These are phyloP conservation scores for Calliphora vomitoria DNA, from an alignment of 2,888 invertebrate genomes.

Conservation along the genomic window DNA sequence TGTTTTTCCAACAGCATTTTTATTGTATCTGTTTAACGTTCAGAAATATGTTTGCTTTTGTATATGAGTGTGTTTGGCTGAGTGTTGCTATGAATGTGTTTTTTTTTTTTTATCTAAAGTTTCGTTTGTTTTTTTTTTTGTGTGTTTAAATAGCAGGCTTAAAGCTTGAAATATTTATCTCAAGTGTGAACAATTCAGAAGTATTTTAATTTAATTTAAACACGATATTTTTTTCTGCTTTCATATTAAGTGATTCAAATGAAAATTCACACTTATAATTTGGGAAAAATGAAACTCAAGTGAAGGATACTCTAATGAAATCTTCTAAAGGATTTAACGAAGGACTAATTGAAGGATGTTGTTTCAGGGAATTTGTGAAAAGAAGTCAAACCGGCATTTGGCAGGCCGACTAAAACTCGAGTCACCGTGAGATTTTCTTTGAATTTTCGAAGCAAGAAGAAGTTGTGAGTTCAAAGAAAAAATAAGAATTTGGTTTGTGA, in stretches of 20 bases:
- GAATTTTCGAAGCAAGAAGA: too few species aligned
- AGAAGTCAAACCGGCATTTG: too few species aligned
- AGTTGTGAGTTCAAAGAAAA: too few species aligned
- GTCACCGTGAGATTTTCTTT: too few species aligned
- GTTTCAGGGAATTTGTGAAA: too few species aligned
- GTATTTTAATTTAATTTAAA: constrained; percentile 36
- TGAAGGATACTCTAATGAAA: too few species aligned
- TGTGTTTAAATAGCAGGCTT: constrained; percentile 55
- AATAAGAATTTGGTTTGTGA: too few species aligned
- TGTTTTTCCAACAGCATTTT: constrained; percentile 31
- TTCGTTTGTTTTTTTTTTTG: constrained; percentile 19
- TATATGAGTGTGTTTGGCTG: not conserved
- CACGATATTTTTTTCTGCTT: not conserved
- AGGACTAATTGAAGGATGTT: too few species aligned
- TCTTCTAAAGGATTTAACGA: too few species aligned
- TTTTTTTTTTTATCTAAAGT: constrained; percentile 33
- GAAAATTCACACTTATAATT: not conserved
- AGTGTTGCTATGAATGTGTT: constrained; percentile 15
- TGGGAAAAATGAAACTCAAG: not conserved
- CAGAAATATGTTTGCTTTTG: constrained; percentile 7
- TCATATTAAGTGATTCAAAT: not conserved
- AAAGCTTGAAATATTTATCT: constrained; percentile 66
- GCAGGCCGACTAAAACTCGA: too few species aligned
- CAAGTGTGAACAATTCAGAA: constrained; percentile 66
- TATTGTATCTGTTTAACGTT: constrained; percentile 62